phyloP scores from a whole-genome alignment of 2,888 invertebrate genomes.

The Malacosoma neustria region DNA sequence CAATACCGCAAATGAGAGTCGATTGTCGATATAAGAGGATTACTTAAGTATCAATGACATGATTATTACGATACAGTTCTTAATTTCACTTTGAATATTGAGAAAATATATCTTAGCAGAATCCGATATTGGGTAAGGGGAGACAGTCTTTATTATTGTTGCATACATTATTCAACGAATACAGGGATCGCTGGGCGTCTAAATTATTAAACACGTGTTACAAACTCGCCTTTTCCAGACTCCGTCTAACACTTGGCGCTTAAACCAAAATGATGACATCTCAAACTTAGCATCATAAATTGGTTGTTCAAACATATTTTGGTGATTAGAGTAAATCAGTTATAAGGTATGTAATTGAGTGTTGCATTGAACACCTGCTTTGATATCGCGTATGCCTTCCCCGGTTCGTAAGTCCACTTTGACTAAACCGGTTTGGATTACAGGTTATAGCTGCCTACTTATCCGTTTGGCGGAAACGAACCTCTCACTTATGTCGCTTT shows the following conservation, averaged over 20 bases:
- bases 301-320: too few relatives aligned
- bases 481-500: constrained; percentile 45
- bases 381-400: constrained; percentile 67
- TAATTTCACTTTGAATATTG: constrained; percentile 12
- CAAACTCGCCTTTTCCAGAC: constrained; percentile 54
- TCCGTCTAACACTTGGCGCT: constrained; percentile 39
- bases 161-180: constrained; percentile 63
- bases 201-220: constrained; percentile 71
- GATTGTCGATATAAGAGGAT: constrained; percentile 41
- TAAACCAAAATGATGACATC: constrained; percentile 44
- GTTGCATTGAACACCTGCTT: constrained; percentile 66
- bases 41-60: constrained; percentile 27
- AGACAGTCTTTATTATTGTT: constrained; percentile 54
- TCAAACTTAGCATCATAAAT: constrained; percentile 13
- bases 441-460: constrained; percentile 69
- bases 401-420: constrained; percentile 64
- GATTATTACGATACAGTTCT: constrained; percentile 16
- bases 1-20: constrained; percentile 34
- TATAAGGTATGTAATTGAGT: constrained; percentile 53
- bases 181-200: constrained; percentile 48
- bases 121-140: constrained; percentile 39
- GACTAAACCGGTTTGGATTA: constrained; percentile 70
- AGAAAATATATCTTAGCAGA: constrained; percentile 11
- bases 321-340: constrained; percentile 40
- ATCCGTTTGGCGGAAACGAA: constrained; percentile 70